A percentile compares a stretch with the other conserved stretches of the same genome.
Evolutionary conservation across 2,888 invertebrate genomes (phyloP).

Genomic region (Apodemia duryi): DNA sequence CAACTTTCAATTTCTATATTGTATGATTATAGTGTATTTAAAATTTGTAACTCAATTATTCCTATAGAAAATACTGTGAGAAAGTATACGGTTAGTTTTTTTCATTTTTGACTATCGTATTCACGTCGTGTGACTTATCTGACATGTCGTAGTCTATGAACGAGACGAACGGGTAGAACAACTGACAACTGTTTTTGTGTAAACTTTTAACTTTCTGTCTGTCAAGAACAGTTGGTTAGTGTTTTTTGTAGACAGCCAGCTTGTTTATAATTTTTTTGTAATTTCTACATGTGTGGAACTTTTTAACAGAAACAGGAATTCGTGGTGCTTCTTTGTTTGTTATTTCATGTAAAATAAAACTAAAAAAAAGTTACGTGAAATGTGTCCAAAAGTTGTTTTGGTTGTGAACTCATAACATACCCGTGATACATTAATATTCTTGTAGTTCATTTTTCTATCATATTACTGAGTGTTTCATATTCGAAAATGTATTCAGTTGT

Average conservation of each 20-base stretch:
- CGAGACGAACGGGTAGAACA: slow-evolving; percentile 30
- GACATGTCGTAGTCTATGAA: slow-evolving; percentile 19
- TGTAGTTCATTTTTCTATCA: slow-evolving; percentile 21
- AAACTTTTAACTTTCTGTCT: slow-evolving; percentile 41
- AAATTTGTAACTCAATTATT: no score
- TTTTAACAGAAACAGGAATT: slow-evolving; percentile 9
- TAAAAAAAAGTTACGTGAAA: slow-evolving; percentile 3
- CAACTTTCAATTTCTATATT: no score
- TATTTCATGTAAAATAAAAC: not conserved
- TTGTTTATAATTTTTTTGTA: slow-evolving; percentile 37
- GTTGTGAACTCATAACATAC: slow-evolving; percentile 10
- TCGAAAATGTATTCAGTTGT: slow-evolving; percentile 51
- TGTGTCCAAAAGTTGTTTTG: slow-evolving; percentile 12
- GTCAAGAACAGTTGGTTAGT: slow-evolving; percentile 33
- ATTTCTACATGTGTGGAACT: slow-evolving; percentile 24
- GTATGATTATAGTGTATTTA: no score
- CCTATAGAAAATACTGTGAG: no score
- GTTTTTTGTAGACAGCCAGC: slow-evolving; percentile 20
- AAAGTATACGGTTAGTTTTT: no score
- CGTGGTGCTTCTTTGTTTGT: slow-evolving; percentile 17
- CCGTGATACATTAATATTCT: not conserved
- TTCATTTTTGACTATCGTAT: not conserved
- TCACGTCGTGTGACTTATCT: not conserved
- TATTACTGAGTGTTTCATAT: slow-evolving; percentile 22
- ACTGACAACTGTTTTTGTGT: slow-evolving; percentile 52